Evolutionary conservation across 1,140 invertebrate genomes (phyloP).

Genomic region (Hypsibius dujardini): DNA sequence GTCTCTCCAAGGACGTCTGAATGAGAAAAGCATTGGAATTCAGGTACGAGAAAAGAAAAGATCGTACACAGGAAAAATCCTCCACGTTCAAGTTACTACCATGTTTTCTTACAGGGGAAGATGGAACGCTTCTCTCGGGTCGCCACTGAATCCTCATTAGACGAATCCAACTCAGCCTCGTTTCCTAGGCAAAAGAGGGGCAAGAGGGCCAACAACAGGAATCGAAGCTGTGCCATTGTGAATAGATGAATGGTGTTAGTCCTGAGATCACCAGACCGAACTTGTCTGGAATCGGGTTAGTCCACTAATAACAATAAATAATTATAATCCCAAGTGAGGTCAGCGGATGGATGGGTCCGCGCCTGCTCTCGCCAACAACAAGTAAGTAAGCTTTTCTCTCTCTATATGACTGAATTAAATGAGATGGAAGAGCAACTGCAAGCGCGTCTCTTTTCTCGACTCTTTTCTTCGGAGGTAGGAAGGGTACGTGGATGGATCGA

Average conservation of each 20-base stretch:
- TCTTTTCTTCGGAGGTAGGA: no score
- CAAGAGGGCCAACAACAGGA: background rate
- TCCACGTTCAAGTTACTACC: background rate
- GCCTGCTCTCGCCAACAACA: no score
- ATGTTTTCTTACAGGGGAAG: background rate
- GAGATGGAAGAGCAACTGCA: no score
- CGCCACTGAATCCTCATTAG: background rate
- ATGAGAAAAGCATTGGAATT: background rate
- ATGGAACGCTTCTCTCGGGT: background rate
- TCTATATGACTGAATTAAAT: no score
- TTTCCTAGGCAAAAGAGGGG: background rate
- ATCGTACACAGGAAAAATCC: background rate
- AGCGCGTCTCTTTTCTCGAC: no score
- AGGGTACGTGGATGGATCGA: no score
- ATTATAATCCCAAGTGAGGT: background rate
- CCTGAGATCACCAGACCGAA: conserved; percentile 4
- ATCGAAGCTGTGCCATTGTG: no score
- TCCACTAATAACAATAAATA: background rate
- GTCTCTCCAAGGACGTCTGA: background rate
- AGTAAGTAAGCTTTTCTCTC: no score
- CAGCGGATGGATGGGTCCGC: no score
- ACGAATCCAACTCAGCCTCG: background rate
- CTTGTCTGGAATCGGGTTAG: background rate
- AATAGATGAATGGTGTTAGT: background rate
- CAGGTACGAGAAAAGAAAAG: background rate